Conservation (phyloP, 2,888 invertebrate species). For the Pterobdella sp. region DNA sequence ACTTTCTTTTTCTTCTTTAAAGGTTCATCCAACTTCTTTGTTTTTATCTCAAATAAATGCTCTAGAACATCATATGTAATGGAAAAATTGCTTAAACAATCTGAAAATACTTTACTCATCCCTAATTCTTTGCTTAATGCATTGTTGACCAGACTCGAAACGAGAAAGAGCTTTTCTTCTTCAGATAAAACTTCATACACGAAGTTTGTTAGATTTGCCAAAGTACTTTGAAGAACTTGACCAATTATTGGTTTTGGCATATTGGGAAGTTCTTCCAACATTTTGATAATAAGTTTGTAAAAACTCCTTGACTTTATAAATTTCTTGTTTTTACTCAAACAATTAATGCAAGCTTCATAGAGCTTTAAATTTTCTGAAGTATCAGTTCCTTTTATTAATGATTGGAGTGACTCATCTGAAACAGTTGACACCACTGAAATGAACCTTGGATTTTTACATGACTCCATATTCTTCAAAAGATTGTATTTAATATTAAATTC, state of each 20-base stretch:
- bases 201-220: neutral
- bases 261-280: neutral
- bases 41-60: neutral
- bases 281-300: neutral
- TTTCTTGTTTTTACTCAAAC: neutral
- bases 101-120: neutral
- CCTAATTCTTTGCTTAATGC: neutral
- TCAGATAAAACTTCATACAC: neutral
- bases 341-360: neutral
- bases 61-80: neutral
- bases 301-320: neutral
- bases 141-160: neutral
- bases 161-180: neutral
- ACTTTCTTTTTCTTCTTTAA: constrained; percentile 15
- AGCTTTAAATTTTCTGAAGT: neutral
- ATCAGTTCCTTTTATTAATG: neutral
- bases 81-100: neutral
- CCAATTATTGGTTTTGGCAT: neutral
- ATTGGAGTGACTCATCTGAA: neutral
- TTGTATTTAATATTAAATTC: neutral
- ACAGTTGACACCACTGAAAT: neutral
- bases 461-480: neutral
- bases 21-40: neutral
- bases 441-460: neutral
- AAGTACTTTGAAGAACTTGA: neutral